A percentile compares a stretch with the other conserved stretches of the same genome.
Evolutionary conservation across 2,888 invertebrate species (phyloP).

Genomic region (Cyrtodaria siliqua): DNA sequence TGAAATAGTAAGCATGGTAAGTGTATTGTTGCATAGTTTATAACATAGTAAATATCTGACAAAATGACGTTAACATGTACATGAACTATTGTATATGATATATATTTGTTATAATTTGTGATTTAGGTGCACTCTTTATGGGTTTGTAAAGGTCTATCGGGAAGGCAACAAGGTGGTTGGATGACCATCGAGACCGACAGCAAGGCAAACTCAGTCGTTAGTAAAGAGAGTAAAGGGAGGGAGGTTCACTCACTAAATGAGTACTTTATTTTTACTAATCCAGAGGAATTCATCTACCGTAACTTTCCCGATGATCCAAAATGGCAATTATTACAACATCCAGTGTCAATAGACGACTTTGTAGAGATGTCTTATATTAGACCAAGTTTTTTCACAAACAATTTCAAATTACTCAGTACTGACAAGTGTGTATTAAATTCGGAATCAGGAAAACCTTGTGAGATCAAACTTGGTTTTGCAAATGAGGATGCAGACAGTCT

Average conservation of each 20-base stretch:
- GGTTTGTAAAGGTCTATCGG: conserved; percentile 51
- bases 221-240: conserved; percentile 13
- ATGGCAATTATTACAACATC: conserved; percentile 57
- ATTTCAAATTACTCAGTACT: conserved; percentile 44
- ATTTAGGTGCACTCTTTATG: conserved; percentile 55
- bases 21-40: too few species aligned
- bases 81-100: too few species aligned
- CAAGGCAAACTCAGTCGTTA: conserved; percentile 3
- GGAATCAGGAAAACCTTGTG: conserved; percentile 44
- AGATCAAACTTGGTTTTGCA: conserved; percentile 35
- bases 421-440: conserved; percentile 49
- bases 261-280: conserved; percentile 62
- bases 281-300: conserved; percentile 59
- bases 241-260: conserved; percentile 41
- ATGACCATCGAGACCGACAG: conserved; percentile 50
- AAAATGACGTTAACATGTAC: too few species aligned
- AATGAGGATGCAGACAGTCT: conserved; percentile 16
- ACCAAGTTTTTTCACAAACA: conserved; percentile 47
- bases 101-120: too few species aligned
- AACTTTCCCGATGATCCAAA: conserved; percentile 60
- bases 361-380: conserved; percentile 38
- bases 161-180: conserved; percentile 44
- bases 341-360: conserved; percentile 48
- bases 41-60: too few species aligned
- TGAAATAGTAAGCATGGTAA: too few species aligned